phyloP scores from a whole-genome alignment of 2,888 invertebrate species.

The Archips crataeganus region DNA sequence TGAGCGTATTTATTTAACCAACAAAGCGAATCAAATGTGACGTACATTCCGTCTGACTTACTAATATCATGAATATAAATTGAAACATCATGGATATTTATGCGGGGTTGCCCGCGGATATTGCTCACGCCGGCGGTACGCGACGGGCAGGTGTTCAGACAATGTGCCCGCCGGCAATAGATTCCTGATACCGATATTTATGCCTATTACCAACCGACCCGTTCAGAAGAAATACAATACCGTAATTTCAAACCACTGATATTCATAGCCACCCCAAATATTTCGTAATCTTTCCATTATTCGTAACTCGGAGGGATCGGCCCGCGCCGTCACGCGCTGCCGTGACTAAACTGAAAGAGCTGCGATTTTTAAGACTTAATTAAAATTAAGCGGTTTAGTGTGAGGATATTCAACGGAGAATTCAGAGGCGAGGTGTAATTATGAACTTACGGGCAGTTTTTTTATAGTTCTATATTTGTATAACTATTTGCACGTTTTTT shows the following conservation, averaged over 20 bases:
- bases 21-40: slow-evolving; percentile 84
- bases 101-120: slow-evolving; percentile 75
- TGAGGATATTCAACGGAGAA: background rate
- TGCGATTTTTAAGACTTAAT: slow-evolving; percentile 18
- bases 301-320: slow-evolving; percentile 14
- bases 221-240: slow-evolving; percentile 71
- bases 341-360: slow-evolving; percentile 5
- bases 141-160: slow-evolving; percentile 79
- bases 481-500: background rate
- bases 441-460: background rate
- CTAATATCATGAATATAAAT: slow-evolving; percentile 85
- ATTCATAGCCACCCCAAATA: slow-evolving; percentile 48
- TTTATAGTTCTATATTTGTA: no score
- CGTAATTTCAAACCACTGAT: slow-evolving; percentile 56
- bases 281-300: slow-evolving; percentile 42
- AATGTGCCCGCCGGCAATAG: slow-evolving; percentile 78
- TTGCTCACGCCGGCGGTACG: slow-evolving; percentile 70
- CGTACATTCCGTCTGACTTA: slow-evolving; percentile 73
- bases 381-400: background rate
- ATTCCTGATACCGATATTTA: slow-evolving; percentile 82
- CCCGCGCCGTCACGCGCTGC: slow-evolving; percentile 12
- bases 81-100: slow-evolving; percentile 84
- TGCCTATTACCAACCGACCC: slow-evolving; percentile 77
- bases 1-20: slow-evolving; percentile 69
- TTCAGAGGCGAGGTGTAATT: background rate